Percentiles rank a stretch among this genome's conserved stretches.
These are phyloP conservation scores for Amphipyra berbera DNA, from an alignment of 2,888 invertebrate genomes.

Conservation along the genomic window DNA sequence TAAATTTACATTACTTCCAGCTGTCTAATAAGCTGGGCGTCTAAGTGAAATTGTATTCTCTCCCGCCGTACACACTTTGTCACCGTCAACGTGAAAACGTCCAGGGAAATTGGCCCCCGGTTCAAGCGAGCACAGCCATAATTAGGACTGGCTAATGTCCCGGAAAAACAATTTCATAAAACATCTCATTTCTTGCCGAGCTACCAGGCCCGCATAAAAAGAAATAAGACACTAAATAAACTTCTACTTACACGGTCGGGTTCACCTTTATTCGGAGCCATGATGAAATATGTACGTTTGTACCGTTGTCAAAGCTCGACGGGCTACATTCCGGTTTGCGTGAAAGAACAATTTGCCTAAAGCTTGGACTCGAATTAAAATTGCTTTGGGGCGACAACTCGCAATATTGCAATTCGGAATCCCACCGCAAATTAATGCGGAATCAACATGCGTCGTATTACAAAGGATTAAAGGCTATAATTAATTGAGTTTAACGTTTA, in stretches of 20 bases:
- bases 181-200: constrained; percentile 80
- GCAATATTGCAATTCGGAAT: constrained; percentile 68
- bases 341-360: constrained; percentile 77
- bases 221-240: constrained; percentile 86
- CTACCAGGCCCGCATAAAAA: constrained; percentile 78
- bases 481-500: constrained; percentile 61
- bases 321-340: constrained; percentile 74
- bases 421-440: constrained; percentile 50
- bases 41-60: constrained; percentile 80
- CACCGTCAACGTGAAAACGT: constrained; percentile 85
- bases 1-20: constrained; percentile 78
- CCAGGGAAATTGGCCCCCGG: constrained; percentile 83
- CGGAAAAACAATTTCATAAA: constrained; percentile 89
- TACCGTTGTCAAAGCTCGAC: constrained; percentile 66
- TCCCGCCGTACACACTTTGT: constrained; percentile 78
- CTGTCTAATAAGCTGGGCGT: constrained; percentile 77
- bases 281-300: constrained; percentile 67
- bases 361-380: constrained; percentile 76
- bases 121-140: constrained; percentile 77
- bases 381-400: constrained; percentile 70
- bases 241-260: constrained; percentile 80
- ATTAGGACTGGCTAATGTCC: constrained; percentile 87
- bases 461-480: constrained; percentile 66
- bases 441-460: constrained; percentile 61
- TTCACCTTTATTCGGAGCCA: constrained; percentile 75